Conservation (phyloP, 2,888 invertebrate genomes). For the Pseudococcus jackbeardsleyi region DNA sequence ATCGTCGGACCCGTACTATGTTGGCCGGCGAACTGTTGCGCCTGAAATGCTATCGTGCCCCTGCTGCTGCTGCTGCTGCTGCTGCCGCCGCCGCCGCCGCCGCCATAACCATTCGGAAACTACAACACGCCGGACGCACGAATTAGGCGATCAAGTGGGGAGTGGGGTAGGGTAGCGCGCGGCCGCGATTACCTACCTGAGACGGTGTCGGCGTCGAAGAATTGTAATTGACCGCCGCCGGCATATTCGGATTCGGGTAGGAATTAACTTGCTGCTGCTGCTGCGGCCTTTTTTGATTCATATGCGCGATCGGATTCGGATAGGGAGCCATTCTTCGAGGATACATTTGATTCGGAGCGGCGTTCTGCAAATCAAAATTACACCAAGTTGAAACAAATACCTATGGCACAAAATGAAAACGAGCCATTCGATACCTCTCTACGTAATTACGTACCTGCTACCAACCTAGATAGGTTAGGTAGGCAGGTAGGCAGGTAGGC, state of each 20-base stretch:
- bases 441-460: too few species aligned
- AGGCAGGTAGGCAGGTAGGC: too few species aligned
- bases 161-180: too few species aligned
- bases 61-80: too few species aligned
- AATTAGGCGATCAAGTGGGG: too few species aligned
- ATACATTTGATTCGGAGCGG: constrained; percentile 72
- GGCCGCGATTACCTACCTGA: constrained; percentile 67
- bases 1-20: constrained; percentile 71
- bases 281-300: constrained; percentile 81
- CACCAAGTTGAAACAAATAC: background rate
- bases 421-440: too few species aligned
- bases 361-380: background rate
- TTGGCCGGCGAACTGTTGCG: constrained; percentile 74
- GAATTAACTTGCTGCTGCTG: constrained; percentile 68
- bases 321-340: constrained; percentile 88
- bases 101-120: constrained; percentile 72
- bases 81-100: constrained; percentile 68
- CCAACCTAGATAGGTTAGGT: too few species aligned
- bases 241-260: constrained; percentile 71
- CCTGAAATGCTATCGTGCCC: constrained; percentile 73
- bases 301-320: constrained; percentile 87
- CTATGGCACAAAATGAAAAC: too few species aligned
- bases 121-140: constrained; percentile 68
- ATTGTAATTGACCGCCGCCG: constrained; percentile 71
- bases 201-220: constrained; percentile 67